phyloP scores from a whole-genome alignment of 2,113 vertebrate species.

The Gymnobelideus leadbeateri region DNA sequence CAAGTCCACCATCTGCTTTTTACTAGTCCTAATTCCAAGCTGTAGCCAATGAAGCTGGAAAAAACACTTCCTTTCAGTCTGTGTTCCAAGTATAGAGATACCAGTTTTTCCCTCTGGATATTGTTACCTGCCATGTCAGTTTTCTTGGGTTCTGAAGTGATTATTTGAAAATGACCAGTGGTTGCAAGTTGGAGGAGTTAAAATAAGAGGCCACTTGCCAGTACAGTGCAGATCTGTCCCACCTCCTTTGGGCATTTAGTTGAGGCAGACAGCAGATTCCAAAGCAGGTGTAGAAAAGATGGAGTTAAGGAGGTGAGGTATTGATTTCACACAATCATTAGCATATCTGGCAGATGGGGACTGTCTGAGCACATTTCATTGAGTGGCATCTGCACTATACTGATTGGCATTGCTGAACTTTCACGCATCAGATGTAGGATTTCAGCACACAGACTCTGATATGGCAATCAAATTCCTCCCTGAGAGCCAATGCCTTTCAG shows the following conservation, averaged over 20 bases:
- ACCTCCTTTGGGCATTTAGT: not conserved
- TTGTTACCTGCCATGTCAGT: not conserved
- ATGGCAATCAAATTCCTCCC: slow-evolving; percentile 67
- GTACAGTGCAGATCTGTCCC: fast-evolving
- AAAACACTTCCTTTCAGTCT: not conserved
- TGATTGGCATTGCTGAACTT: slow-evolving; percentile 70
- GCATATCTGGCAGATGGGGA: slow-evolving; percentile 78
- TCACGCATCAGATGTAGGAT: slow-evolving; percentile 65
- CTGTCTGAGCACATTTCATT: slow-evolving; percentile 73
- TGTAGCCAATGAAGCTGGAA: slow-evolving; percentile 28
- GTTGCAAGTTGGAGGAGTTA: not conserved
- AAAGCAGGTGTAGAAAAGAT: not conserved
- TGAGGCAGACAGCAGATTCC: slow-evolving; percentile 37
- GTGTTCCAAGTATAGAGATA: not conserved
- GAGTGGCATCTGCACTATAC: slow-evolving; percentile 64
- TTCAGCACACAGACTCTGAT: slow-evolving; percentile 60
- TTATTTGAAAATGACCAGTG: slow-evolving; percentile 19
- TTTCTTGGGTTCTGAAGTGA: slow-evolving; percentile 29
- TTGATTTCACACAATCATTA: slow-evolving; percentile 61
- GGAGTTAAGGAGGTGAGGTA: slow-evolving; percentile 58
- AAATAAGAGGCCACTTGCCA: not conserved
- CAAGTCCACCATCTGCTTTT: slow-evolving; percentile 6
- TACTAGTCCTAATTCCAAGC: not conserved
- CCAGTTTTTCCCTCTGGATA: not conserved
- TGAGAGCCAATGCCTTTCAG: slow-evolving; percentile 30